Evolutionary conservation across 2,797 vertebrate species (phyloP), one percentile per base, ranked within the genome.

Genomic region (Ctenopoma kingsleyae): DNA sequence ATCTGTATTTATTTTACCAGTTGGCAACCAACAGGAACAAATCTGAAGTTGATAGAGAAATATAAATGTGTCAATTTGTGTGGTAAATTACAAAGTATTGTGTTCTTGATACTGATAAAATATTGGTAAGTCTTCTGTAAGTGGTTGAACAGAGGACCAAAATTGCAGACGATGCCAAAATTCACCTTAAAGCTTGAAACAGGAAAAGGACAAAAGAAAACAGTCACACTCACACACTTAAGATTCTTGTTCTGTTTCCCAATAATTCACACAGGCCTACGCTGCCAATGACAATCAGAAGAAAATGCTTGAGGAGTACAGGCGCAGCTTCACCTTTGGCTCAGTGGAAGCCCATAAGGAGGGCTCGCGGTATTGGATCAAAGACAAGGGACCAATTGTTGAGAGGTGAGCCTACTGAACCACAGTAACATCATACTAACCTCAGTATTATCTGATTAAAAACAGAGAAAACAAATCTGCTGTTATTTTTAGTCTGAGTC

Each of bases 361-460:
- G 67, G 97, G 96, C 25, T 98, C 97, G 0, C 95, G 96, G 58
- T 95, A 92, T 84, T 98, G 97, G 97, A 97, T 98, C 62, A 96
- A 95, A 80, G 97, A 98, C 89, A 97, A 96, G 80, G 95, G 96
- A 23, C 97, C 97, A 30, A 97, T 98, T 19, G 96, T 98, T 41
- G 97, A 98, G 90, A 97, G 97, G 97, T 98, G 75, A 83, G 46
- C 1, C 27, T 19, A 41, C 30, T 23, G 47, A 64, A 6, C 19
- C 23, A 32, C 40, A 46, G 17, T 50, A 13, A 61, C 48, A 38
- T n/a, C n/a, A 0, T 16, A 6, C 4, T 17, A 8, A 30, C 46
- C 8, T 53, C 3, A 47, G 56, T 63, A 1, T 16, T 22, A 25
- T 20, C 1, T 11, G 44, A 27, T 57, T 19, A 40, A 55, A 15